Percentiles rank a stretch among this genome's conserved stretches.
These are phyloP conservation scores for Bombus haemorrhoidalis DNA, from an alignment of 1,140 invertebrate species.

Conservation along the genomic window DNA sequence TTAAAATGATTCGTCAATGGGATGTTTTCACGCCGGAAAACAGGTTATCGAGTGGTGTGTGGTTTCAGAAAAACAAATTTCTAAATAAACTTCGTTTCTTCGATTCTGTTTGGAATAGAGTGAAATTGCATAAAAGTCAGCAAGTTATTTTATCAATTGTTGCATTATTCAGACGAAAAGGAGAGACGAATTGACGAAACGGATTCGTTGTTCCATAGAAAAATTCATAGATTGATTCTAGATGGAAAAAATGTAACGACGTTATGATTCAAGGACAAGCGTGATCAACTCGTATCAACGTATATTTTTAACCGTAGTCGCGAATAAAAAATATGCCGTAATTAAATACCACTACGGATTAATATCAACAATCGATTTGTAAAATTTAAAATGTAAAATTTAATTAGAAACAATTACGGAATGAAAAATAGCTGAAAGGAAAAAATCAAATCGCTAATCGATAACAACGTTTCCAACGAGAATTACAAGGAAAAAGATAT, in stretches of 20 bases:
- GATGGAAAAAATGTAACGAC: too few relatives aligned
- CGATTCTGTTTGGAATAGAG: fast-evolving
- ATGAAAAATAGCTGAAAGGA: not conserved
- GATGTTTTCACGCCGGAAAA: not conserved
- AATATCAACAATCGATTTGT: not conserved
- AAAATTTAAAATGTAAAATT: not conserved
- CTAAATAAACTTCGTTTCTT: not conserved
- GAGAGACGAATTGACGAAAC: not conserved
- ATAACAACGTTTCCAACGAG: too few relatives aligned
- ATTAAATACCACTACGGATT: not conserved
- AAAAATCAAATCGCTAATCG: not conserved
- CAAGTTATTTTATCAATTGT: too few relatives aligned
- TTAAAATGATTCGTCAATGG: not conserved
- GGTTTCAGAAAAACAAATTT: not conserved
- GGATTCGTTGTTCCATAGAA: too few relatives aligned
- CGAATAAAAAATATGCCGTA: not conserved
- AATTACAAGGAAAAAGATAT: too few relatives aligned
- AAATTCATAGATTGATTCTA: too few relatives aligned
- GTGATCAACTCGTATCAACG: not conserved
- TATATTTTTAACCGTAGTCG: not conserved
- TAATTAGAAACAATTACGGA: not conserved
- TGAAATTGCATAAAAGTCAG: too few relatives aligned
- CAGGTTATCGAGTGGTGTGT: not conserved
- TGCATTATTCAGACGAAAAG: too few relatives aligned
- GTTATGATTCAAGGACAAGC: not conserved